phyloP scores from a whole-genome alignment of 2,888 invertebrate genomes.

The Phaonia tiefii region DNA sequence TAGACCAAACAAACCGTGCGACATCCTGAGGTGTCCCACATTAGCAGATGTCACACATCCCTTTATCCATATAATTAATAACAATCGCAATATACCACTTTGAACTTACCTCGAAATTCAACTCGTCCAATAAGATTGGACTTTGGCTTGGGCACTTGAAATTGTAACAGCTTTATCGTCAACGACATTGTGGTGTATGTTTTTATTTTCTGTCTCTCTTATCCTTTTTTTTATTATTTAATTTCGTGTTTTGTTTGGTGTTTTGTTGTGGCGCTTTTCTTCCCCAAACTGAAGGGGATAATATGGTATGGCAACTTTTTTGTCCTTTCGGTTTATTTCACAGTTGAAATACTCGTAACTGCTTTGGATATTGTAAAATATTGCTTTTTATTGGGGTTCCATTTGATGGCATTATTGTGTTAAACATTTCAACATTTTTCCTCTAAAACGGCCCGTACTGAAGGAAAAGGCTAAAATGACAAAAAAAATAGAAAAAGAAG shows the following conservation, averaged over 20 bases:
- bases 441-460: neutral
- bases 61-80: too few relatives aligned
- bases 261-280: constrained; percentile 14
- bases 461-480: neutral
- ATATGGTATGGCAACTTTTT: neutral
- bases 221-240: neutral
- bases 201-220: constrained; percentile 14
- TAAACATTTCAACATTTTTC: constrained; percentile 9
- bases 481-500: constrained; percentile 16
- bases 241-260: constrained; percentile 3
- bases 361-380: constrained; percentile 56
- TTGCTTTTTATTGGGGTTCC: constrained; percentile 56
- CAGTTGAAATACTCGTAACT: constrained; percentile 46
- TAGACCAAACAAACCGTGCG: too few relatives aligned
- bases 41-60: too few relatives aligned
- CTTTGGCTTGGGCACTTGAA: constrained; percentile 86
- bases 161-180: constrained; percentile 85
- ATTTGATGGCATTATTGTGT: constrained; percentile 57
- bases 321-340: constrained; percentile 25
- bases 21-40: too few relatives aligned
- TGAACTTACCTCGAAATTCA: constrained; percentile 90
- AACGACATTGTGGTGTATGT: constrained; percentile 84
- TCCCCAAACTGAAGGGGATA: neutral
- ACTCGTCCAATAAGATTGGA: constrained; percentile 86
- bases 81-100: too few relatives aligned